Base-by-base conservation (phyloP, 2,888 invertebrate genomes). In the Troides oblongomaculatus region DNA sequence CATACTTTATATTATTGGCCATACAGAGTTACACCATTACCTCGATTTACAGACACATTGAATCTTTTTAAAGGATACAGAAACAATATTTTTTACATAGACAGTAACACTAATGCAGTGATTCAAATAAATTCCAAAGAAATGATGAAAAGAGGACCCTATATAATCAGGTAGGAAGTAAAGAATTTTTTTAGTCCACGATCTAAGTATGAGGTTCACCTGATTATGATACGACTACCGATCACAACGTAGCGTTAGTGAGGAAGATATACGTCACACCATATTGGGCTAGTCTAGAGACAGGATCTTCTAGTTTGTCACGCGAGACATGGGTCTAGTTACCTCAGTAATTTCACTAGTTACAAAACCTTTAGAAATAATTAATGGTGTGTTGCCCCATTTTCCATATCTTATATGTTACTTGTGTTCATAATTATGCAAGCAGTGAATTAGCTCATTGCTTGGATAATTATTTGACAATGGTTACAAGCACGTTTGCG, bases 21-120 rank as follows among this genome's bases (percentile, higher is more conserved):
- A 70, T 74, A 72, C 69, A 72, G 65, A 72, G 65, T 84, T 84
- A 86, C 87, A 88, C 86, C 87, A 82, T 85, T 85, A 85, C 84
- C 85, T 83, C 82, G 84, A 77, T 78, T 79, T 76, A 82, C 78
- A 85, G 77, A 86, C 79, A 82, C 77, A 80, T 81, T 80, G 76
- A 78, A 64, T 53, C 57, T 60, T 57, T 23, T 46, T 61, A 64
- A 50, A 18, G 36, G 56, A 25, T 61, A 56, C 50, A 62, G 66
- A 53, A 66, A 62, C 62, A 66, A 61, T 2, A 64, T 70, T 66
- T 63, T 66, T 39, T 53, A 63, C n/a, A 53, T 59, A 50, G 53
- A 23, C 14, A 53, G 43, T 25, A 50, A 50, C 59, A 17, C 30
- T 66, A 63, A 66, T 36, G 53, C 59, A 60, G 59, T 50, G 46